Conservation (phyloP, 1,140 invertebrate genomes). For the Hycleus cichorii region DNA sequence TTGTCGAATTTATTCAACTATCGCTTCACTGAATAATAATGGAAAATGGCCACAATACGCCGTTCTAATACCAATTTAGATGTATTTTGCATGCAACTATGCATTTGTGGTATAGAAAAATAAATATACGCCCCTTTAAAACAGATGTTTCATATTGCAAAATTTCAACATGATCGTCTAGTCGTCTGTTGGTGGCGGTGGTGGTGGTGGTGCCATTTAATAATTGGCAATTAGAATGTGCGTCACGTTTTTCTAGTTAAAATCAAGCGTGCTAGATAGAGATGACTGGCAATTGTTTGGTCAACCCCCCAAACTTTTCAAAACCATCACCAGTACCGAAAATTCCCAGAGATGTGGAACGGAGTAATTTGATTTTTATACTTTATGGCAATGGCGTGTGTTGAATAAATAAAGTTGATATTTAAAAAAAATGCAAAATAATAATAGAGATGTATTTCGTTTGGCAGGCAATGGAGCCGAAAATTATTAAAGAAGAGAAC, state of each 20-base stretch:
- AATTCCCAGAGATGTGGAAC: too few relatives aligned
- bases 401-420: constrained; percentile 27
- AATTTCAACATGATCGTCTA: constrained; percentile 11
- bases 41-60: too few relatives aligned
- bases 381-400: constrained; percentile 35
- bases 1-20: neutral
- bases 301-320: neutral
- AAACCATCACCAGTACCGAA: neutral
- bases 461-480: constrained; percentile 39
- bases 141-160: constrained; percentile 17
- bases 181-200: too few relatives aligned
- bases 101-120: constrained; percentile 9
- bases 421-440: neutral
- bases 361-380: constrained; percentile 26
- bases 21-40: too few relatives aligned
- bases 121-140: constrained; percentile 8
- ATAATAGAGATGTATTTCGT: neutral
- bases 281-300: neutral
- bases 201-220: constrained; percentile 23
- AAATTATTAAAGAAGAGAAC: constrained; percentile 39
- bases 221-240: constrained; percentile 34
- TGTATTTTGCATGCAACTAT: constrained; percentile 8
- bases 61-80: neutral
- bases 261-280: constrained; percentile 8
- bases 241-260: constrained; percentile 37